Conservation (phyloP, 1,140 invertebrate species). For the Paralvinella palmiformis region DNA sequence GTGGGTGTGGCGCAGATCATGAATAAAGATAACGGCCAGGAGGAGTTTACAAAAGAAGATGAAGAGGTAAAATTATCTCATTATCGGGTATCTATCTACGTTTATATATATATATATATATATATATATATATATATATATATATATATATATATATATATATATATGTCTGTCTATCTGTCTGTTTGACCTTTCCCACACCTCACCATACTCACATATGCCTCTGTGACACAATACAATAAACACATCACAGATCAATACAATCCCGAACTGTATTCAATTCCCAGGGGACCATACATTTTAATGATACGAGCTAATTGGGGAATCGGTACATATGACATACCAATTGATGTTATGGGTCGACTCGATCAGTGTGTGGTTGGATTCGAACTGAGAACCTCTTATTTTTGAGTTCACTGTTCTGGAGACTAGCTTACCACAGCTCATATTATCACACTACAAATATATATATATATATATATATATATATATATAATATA, state of each 20-base stretch:
- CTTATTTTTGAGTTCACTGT: too few relatives aligned
- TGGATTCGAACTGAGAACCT: too few relatives aligned
- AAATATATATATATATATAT: not conserved
- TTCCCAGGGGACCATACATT: too few relatives aligned
- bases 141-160: conserved; percentile 3
- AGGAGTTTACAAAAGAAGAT: conserved; percentile 74
- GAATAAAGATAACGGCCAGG: conserved; percentile 76
- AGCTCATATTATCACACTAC: too few relatives aligned
- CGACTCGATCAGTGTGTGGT: too few relatives aligned
- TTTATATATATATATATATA: conserved; percentile 1
- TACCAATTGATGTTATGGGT: too few relatives aligned
- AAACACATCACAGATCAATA: too few relatives aligned
- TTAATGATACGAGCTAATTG: too few relatives aligned
- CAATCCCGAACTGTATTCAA: too few relatives aligned
- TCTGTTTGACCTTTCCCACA: not conserved
- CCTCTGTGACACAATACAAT: not conserved
- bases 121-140: conserved; percentile 4
- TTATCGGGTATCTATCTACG: not conserved
- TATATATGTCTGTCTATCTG: not conserved
- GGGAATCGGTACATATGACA: too few relatives aligned
- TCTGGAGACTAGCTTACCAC: too few relatives aligned
- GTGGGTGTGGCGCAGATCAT: conserved; percentile 94
- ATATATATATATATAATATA: not conserved
- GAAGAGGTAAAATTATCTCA: conserved; percentile 61
- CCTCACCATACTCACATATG: not conserved